Conservation (phyloP, 37 sponge, comb jelly and placozoan genomes). For the Beroe forskalii region DNA sequence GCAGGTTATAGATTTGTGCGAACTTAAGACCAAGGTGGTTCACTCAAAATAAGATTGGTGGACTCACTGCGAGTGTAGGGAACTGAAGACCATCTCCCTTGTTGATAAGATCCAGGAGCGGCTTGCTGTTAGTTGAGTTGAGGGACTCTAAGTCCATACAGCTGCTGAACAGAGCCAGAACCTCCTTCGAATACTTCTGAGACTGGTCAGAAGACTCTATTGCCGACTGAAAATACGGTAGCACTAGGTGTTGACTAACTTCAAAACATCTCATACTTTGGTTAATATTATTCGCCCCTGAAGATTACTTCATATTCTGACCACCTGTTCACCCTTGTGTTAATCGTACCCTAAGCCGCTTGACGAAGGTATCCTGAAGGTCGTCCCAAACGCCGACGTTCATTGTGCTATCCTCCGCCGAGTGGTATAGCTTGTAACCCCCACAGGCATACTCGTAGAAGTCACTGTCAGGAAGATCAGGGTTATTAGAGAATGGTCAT, state of each 20-base stretch:
- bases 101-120: slow-evolving; percentile 46
- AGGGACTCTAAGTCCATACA: slow-evolving; percentile 35
- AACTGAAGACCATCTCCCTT: slow-evolving; percentile 41
- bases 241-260: neutral
- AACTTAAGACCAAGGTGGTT: too few species aligned
- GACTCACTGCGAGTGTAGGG: slow-evolving; percentile 46
- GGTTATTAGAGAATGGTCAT: too few species aligned
- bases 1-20: too few species aligned
- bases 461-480: too few species aligned
- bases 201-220: slow-evolving; percentile 11
- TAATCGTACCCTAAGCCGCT: slow-evolving; percentile 17
- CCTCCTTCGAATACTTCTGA: neutral
- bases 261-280: too few species aligned
- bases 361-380: neutral
- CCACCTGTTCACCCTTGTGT: too few species aligned
- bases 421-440: slow-evolving; percentile 47
- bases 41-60: too few species aligned
- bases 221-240: neutral
- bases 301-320: too few species aligned
- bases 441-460: slow-evolving; percentile 61
- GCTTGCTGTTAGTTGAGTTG: slow-evolving; percentile 17
- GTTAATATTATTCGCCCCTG: too few species aligned
- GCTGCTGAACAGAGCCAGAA: slow-evolving; percentile 19
- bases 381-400: neutral
- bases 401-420: neutral